Percentiles rank a stretch among this genome's conserved stretches.
Conservation (phyloP, 2,888 invertebrate genomes). For the Macrosoma leucophasiata region DNA sequence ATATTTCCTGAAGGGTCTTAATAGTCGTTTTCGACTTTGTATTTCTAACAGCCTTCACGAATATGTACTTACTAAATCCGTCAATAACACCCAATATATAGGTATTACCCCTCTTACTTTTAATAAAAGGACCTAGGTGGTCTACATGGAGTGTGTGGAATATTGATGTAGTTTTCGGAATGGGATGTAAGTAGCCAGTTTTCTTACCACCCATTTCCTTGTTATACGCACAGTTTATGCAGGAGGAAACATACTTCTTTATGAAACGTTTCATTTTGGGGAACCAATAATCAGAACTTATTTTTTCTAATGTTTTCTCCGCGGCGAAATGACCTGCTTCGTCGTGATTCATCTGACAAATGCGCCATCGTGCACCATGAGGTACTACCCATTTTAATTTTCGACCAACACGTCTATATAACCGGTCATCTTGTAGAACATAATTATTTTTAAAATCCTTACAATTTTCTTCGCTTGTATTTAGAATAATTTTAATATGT, state of each 20-base stretch:
- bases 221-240: constrained; percentile 23
- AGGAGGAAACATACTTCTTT: constrained; percentile 23
- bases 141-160: constrained; percentile 29
- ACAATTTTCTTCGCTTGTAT: too few relatives aligned
- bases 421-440: constrained; percentile 15
- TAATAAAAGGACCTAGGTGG: constrained; percentile 24
- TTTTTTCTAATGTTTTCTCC: constrained; percentile 21
- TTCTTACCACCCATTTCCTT: constrained; percentile 19
- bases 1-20: constrained; percentile 14
- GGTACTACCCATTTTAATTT: constrained; percentile 26
- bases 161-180: constrained; percentile 18
- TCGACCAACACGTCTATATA: constrained; percentile 16
- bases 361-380: constrained; percentile 23
- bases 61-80: constrained; percentile 22
- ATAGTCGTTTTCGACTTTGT: constrained; percentile 20
- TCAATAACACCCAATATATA: constrained; percentile 22
- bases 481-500: too few relatives aligned
- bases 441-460: constrained; percentile 26
- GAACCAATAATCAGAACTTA: constrained; percentile 26
- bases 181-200: constrained; percentile 23
- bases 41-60: constrained; percentile 17
- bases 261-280: constrained; percentile 22
- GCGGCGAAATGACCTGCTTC: constrained; percentile 26
- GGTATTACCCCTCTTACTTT: constrained; percentile 18
- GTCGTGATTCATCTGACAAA: constrained; percentile 25